These are phyloP conservation scores for Saguinus oedipus DNA, from an alignment of 2,797 vertebrate genomes.

Conservation along the genomic window DNA sequence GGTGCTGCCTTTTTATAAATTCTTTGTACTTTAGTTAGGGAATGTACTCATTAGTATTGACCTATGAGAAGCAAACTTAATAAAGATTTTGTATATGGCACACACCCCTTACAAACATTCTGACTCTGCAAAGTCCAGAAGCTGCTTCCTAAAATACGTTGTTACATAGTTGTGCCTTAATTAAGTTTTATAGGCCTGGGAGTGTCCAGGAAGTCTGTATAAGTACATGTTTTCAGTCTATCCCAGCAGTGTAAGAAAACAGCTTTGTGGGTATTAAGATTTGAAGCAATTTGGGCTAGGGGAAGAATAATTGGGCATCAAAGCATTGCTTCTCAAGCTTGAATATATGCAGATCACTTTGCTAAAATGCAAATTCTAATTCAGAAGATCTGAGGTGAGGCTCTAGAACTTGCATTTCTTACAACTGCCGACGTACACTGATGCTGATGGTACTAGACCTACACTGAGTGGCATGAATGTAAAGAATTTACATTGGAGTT, in stretches of 20 bases:
- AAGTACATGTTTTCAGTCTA: constrained; percentile 6
- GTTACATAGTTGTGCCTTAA: constrained; percentile 43
- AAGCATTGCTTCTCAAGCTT: constrained; percentile 19
- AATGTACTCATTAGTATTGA: neutral
- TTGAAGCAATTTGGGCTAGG: neutral
- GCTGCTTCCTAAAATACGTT: constrained; percentile 66
- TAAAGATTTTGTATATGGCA: neutral
- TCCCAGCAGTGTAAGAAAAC: neutral
- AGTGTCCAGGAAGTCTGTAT: constrained; percentile 44
- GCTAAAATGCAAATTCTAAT: neutral
- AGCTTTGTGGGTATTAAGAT: constrained; percentile 21
- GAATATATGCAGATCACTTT: neutral
- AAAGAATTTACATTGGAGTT: neutral
- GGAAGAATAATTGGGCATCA: neutral
- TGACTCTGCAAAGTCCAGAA: constrained; percentile 62
- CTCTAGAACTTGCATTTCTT: neutral
- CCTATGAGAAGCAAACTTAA: neutral
- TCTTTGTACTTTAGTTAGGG: neutral
- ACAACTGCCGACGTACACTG: neutral
- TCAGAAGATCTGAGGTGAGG: neutral
- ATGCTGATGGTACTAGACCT: neutral
- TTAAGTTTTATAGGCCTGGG: constrained; percentile 60
- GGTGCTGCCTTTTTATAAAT: neutral
- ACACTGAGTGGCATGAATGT: neutral
- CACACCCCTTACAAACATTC: constrained; percentile 24